phyloP scores from a whole-genome alignment of 2,113 vertebrate species.

The cattle (Bos taurus) region ARS-UCD2.0 NC_037340.1:82688001-82688500 shows the following conservation, averaged over 20 bases:
- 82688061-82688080: not conserved
- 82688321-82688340: not conserved
- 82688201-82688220: not conserved
- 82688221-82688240: not conserved
- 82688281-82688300: not conserved
- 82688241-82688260: not conserved
- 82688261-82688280: not conserved
- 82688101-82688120: not conserved
- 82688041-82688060: not conserved
- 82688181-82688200: not conserved
- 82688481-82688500: fast-evolving
- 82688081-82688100: not conserved
- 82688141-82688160: not conserved
- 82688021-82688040: fast-evolving
- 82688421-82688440: fast-evolving
- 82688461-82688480: fast-evolving
- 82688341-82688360: not conserved
- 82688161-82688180: not conserved
- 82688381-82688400: not conserved
- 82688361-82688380: not conserved
- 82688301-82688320: not conserved
- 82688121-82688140: not conserved
- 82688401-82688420: not conserved
- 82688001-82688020: not conserved
- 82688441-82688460: fast-evolving